Evolutionary conservation across 1,140 invertebrate genomes (phyloP), one percentile per base, ranked within the genome.

Genomic region (Sitophilus oryzae): DNA sequence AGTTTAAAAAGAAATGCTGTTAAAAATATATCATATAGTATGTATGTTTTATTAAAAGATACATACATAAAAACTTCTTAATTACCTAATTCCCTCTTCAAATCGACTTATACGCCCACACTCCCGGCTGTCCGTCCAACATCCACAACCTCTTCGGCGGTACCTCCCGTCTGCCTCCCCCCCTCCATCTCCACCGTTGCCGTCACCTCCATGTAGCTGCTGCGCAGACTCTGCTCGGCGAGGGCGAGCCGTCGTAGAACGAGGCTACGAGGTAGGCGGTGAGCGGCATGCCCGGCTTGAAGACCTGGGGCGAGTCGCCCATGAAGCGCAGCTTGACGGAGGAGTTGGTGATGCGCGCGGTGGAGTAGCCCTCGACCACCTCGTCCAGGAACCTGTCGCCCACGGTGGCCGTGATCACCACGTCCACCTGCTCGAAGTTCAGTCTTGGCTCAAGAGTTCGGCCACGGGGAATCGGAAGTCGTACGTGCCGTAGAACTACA

Each of bases 261-360:
- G 86, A 88, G 1, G 87, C 82, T 0, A 83, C 81, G 11, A 91
- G 59, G 71, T 86, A 88, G 58, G 78, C 73, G 53, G 81, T 83
- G 64, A 91, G 86, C 0, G 91, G 88, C 88, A 96, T 94, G 1
- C 86, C 76, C 0, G 94, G 93, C 71, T 96, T 96, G 72, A 97
- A 96, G 9, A 96, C 84, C 73, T 96, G 89, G 2, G 93, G 88
- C 0, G 83, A 83, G 19, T 89, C 90, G 1, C 94, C 94, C 0
- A 97, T 75, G 25, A 57, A 57, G 18, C 41, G 37, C 15, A 56
- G 20, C 19, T 56, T 47, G 9, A 56, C 45, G 3, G 84, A 86
- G 0, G 89, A 91, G 70, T 91, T 92, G 67, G 85, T 95, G 21
- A 97, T 85, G 47, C 91, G 76, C 0, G 93, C 88, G 19, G 84